Evolutionary conservation across 2,113 vertebrate genomes (phyloP), one percentile per base, ranked within the genome.

Genomic region (Sinocyclocheilus maitianheensis): DNA sequence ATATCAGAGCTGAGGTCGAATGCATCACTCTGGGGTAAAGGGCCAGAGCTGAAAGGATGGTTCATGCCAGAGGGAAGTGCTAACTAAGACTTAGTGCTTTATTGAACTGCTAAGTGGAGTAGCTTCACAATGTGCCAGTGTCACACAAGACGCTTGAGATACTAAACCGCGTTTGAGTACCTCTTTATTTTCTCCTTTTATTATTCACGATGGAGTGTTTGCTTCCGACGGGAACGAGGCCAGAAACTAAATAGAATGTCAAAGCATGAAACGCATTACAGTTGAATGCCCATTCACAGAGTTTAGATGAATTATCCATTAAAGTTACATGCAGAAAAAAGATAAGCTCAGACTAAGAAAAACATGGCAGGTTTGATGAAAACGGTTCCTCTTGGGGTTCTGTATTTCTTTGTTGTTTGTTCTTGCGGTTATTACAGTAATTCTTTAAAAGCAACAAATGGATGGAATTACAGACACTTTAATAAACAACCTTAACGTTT

Each of bases 161-260:
- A 63, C 65, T 58, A 48, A 72, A 83, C 26, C 34, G 13, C 34
- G 4, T 67, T 69, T 8, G 58, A 87, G 77, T 65, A 65, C 40
- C 55, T 20, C 53, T 75, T 43, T 51, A 8, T 30, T 74, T 37
- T 37, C 14, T 40, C n/a, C 11, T 69, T 81, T 34, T 85, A 74
- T 77, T 60, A 58, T 76, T 84, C 69, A 48, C 37, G 1, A 55
- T 65, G 53, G 43, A 78, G 37, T 43, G 78, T 72, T 87, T 85
- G 77, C 67, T 72, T 82, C 53, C 16, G 62, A 77, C 30, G 22
- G 65, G 46, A 85, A 89, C 22, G 81, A 89, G 77, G 76, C 10
- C 85, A 81, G 40, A 55, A 79, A 71, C 63, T 43, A 79, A 75
- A 87, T 75, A 87, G n/a, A 83, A 89, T 79, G 78, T 85, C 62